Conservation (phyloP, 2,888 invertebrate species). For the Dusona sp. region DNA sequence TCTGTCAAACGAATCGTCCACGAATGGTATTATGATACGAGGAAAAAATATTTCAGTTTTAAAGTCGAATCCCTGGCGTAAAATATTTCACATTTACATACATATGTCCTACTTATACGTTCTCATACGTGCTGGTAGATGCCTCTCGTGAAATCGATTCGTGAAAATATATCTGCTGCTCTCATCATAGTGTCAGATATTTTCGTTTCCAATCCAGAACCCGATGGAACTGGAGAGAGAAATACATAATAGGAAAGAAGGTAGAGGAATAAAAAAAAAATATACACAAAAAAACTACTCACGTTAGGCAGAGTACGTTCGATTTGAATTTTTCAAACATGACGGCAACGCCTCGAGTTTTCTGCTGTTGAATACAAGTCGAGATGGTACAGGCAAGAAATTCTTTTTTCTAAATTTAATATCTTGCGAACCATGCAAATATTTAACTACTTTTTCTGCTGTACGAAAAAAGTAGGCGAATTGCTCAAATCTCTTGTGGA, state of each 20-base stretch:
- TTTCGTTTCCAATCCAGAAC: conserved; percentile 23
- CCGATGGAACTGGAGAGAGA: not conserved
- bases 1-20: not conserved
- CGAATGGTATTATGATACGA: not conserved
- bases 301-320: conserved; percentile 7
- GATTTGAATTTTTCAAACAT: conserved; percentile 20
- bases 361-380: not conserved
- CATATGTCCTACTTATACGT: not conserved
- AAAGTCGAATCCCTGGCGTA: not conserved
- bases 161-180: conserved; percentile 5
- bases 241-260: not conserved
- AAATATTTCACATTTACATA: not conserved
- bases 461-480: not conserved
- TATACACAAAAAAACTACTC: conserved; percentile 7
- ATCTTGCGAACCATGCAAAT: not conserved
- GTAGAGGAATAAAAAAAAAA: not conserved
- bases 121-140: not conserved
- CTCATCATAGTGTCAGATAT: conserved; percentile 19
- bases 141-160: conserved; percentile 30
- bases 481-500: conserved; percentile 10
- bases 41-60: not conserved
- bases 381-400: not conserved
- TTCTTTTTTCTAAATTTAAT: not conserved
- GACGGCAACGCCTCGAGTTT: not conserved
- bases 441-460: not conserved